phyloP scores from a whole-genome alignment of 2,797 vertebrate species.

The Pseudotriccus pelzelni region DNA sequence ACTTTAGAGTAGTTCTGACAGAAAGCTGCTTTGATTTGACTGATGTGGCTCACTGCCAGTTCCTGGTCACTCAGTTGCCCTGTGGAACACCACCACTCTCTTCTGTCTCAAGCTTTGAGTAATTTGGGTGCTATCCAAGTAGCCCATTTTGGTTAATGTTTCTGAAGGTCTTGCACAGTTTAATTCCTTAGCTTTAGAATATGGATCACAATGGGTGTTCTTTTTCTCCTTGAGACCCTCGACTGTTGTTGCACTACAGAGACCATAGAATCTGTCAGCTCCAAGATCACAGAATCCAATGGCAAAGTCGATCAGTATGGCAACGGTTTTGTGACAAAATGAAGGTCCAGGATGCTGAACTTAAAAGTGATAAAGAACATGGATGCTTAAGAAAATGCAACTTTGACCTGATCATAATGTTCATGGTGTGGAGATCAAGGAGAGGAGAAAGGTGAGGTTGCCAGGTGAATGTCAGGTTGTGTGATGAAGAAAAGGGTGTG shows the following conservation, averaged over 20 bases:
- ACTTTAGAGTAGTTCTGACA: constrained; percentile 21
- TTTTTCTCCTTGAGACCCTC: constrained; percentile 8
- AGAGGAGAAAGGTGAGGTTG: constrained; percentile 47
- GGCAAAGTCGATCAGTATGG: neutral
- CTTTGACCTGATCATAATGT: constrained; percentile 10
- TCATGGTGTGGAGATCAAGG: constrained; percentile 25
- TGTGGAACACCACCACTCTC: neutral
- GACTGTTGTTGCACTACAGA: neutral
- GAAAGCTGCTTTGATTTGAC: constrained; percentile 42
- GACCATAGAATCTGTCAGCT: neutral
- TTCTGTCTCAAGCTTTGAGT: constrained; percentile 44
- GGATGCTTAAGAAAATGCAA: neutral
- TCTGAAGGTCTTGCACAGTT: constrained; percentile 45
- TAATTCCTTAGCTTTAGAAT: constrained; percentile 25
- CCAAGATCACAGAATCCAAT: neutral
- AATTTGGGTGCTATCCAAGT: constrained; percentile 33
- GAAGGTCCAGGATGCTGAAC: neutral
- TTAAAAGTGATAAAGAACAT: neutral
- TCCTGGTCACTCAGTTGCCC: constrained; percentile 24
- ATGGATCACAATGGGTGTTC: constrained; percentile 6
- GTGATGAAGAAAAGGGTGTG: neutral
- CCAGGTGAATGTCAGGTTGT: neutral
- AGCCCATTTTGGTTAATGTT: constrained; percentile 36
- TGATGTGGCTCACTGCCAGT: constrained; percentile 40
- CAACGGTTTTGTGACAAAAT: neutral